A percentile compares a stretch with the other conserved stretches of the same genome.
phyloP scores from a whole-genome alignment of 2,113 vertebrate genomes.

The Pungitius pungitius region DNA sequence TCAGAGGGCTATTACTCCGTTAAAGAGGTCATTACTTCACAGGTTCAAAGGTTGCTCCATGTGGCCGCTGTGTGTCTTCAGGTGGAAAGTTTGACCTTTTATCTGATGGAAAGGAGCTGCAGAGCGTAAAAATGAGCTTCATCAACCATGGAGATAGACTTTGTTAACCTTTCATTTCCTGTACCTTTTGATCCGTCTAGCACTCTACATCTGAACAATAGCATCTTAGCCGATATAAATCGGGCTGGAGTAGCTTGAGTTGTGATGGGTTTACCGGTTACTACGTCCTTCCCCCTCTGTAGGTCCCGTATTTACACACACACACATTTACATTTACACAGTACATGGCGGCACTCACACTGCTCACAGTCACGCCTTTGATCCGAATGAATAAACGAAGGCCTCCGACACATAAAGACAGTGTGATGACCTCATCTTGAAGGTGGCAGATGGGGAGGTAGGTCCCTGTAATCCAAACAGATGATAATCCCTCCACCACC shows the following conservation, averaged over 20 bases:
- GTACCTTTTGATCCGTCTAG: background rate
- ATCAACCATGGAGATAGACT: background rate
- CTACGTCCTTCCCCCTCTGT: background rate
- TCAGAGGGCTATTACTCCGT: background rate
- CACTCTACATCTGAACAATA: background rate
- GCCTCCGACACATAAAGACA: conserved; percentile 1
- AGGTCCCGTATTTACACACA: background rate
- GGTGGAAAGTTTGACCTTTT: background rate
- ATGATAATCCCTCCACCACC: conserved; percentile 57
- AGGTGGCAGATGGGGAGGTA: conserved; percentile 63
- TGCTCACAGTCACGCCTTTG: no score
- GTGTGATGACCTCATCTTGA: background rate
- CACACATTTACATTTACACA: no score
- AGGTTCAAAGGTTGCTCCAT: background rate
- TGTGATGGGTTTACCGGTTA: background rate
- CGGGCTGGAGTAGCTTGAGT: background rate
- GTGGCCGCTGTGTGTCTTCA: background rate
- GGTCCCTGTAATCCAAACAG: conserved; percentile 55
- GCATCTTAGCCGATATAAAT: background rate
- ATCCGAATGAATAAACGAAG: conserved; percentile 7
- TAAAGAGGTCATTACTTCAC: background rate
- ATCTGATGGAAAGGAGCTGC: background rate
- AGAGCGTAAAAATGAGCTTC: background rate
- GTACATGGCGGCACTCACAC: background rate
- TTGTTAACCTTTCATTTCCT: background rate